Percentiles rank a stretch among this genome's conserved stretches.
phyloP scores from a whole-genome alignment of 2,113 vertebrate species.

The Dunckerocampus dactyliophorus region DNA sequence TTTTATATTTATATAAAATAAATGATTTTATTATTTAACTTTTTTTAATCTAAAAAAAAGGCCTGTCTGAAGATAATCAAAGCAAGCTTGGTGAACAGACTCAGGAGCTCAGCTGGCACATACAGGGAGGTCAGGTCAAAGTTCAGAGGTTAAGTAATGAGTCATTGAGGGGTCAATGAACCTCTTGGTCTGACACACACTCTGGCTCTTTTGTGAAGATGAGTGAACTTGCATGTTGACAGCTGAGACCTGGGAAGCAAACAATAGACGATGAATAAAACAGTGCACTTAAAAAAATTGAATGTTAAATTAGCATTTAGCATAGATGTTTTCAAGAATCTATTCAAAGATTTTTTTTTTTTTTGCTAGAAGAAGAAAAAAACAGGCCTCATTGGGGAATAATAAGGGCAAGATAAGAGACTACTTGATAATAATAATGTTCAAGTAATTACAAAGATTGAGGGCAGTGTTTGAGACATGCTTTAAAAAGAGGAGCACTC shows the following conservation, averaged over 20 bases:
- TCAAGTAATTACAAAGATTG: too few relatives aligned
- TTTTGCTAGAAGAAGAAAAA: too few relatives aligned
- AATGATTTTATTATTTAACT: not conserved
- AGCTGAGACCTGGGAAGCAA: not conserved
- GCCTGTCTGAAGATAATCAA: not conserved
- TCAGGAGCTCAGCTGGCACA: conserved; percentile 50
- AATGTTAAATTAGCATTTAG: not conserved
- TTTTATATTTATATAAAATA: too few relatives aligned
- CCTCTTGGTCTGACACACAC: conserved; percentile 10
- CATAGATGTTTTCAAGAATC: too few relatives aligned
- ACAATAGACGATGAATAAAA: not conserved
- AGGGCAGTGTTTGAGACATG: too few relatives aligned
- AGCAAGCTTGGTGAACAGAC: not conserved
- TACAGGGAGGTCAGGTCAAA: conserved; percentile 20
- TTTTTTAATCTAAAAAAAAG: not conserved
- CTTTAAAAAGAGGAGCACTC: too few relatives aligned
- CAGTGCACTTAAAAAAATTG: too few relatives aligned
- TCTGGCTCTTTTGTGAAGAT: conserved; percentile 25
- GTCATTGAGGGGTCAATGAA: conserved; percentile 36
- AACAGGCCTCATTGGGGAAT: too few relatives aligned
- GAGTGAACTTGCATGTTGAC: conserved; percentile 14
- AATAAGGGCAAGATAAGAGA: too few relatives aligned
- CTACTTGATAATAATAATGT: too few relatives aligned
- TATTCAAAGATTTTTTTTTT: too few relatives aligned
- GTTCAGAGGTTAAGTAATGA: conserved; percentile 54